Evolutionary conservation across 2,113 vertebrate species (phyloP), one percentile per base, ranked within the genome.

Genomic region (Amia ocellicauda): DNA sequence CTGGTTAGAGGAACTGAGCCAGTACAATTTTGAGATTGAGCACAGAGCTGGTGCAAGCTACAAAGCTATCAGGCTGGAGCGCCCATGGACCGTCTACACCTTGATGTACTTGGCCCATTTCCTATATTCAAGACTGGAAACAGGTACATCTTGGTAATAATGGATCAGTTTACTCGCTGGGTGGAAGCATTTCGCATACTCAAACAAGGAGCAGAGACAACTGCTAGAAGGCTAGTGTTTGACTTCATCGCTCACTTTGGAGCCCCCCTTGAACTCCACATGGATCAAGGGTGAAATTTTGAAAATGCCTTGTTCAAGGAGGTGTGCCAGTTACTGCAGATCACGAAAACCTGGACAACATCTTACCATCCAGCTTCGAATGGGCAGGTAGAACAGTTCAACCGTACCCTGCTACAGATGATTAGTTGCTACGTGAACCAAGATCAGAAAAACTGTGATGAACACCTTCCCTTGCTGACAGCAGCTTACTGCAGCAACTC

Each of bases 61-160:
- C 10, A 11, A 2, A 36, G 51, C 0, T 24, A 28, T 0, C 19
- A 19, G 3, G 36, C 22, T 7, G 49, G 3, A 28, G 53, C 64
- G 42, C 64, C 59, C 23, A 23, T 66, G 53, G 53, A 71, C 13
- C 20, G 41, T 14, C 16, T 71, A 3, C 64, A 66, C 11, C 1
- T 67, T 2, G 54, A 71, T 29, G 53, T 67, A 1, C 19, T 71
- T 10, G 45, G 69, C 0, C 69, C 64, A 7, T 71, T 71, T 24
- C 58, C 64, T 1, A 7, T 40, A 11, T 58, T 64, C 3, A 36
- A 24, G 9, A 53, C 62, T 13, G 64, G 54, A n/a, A 62, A 65
- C 10, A 55, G 40, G 28, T 70, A 65, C 41, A 43, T 60, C 17
- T 57, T 65, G 64, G 4, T 42, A 65, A 17, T 69, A 61, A 8